Evolutionary conservation across 2,888 invertebrate species (phyloP).

Genomic region (Bugulina stolonifera): DNA sequence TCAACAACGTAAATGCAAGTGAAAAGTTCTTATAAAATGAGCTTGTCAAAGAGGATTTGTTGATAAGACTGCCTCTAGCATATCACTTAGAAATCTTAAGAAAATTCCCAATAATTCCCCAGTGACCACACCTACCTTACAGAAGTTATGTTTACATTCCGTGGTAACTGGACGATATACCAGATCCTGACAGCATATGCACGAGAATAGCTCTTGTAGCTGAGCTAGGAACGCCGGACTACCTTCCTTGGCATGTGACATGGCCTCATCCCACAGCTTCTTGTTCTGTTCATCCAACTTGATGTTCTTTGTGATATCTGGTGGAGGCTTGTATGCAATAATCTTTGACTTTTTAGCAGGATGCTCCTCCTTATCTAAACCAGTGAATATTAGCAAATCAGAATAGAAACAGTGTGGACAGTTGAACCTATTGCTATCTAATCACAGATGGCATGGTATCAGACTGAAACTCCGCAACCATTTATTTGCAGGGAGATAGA

Average conservation of each 20-base stretch:
- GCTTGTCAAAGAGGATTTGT: too few species aligned
- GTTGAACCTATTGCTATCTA: too few species aligned
- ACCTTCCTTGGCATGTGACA: constrained; percentile 55
- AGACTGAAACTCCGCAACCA: too few species aligned
- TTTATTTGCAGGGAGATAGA: too few species aligned
- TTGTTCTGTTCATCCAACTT: constrained; percentile 60
- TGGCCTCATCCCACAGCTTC: constrained; percentile 67
- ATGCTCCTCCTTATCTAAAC: constrained; percentile 21
- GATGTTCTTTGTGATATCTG: constrained; percentile 54
- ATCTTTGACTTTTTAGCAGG: constrained; percentile 24
- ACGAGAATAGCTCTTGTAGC: constrained; percentile 65
- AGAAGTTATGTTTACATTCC: constrained; percentile 69
- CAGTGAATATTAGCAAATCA: constrained; percentile 13
- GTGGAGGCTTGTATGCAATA: constrained; percentile 51
- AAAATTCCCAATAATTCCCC: too few species aligned
- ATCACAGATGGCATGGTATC: too few species aligned
- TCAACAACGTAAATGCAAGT: too few species aligned
- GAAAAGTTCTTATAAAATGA: too few species aligned
- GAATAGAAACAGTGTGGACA: too few species aligned
- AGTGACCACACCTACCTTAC: constrained; percentile 56
- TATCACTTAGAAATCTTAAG: too few species aligned
- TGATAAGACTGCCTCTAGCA: constrained; percentile 4
- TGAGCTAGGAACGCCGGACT: constrained; percentile 59
- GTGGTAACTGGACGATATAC: constrained; percentile 68
- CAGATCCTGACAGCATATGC: constrained; percentile 73